These are phyloP conservation scores for Lasiurus borealis DNA, from an alignment of 2,113 vertebrate species.

Conservation along the genomic window DNA sequence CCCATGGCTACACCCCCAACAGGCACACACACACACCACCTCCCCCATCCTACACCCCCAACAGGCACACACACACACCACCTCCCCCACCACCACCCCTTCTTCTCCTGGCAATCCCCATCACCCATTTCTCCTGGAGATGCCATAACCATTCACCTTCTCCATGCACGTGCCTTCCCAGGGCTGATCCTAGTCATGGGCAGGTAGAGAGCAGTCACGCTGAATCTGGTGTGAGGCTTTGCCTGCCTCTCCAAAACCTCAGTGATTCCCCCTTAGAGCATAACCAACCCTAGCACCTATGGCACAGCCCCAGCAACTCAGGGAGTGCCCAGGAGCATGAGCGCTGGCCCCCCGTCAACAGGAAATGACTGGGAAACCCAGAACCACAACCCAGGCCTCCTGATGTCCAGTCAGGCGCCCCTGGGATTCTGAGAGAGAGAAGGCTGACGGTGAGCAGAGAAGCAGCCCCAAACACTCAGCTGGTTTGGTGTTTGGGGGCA, in stretches of 20 bases:
- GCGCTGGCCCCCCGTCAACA: fast-evolving
- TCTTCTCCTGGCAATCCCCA: neutral
- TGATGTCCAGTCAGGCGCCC: neutral
- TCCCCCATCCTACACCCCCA: neutral
- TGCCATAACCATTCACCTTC: neutral
- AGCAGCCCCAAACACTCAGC: neutral
- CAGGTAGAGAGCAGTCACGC: neutral
- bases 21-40: neutral
- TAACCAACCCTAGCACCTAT: neutral
- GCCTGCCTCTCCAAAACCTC: neutral
- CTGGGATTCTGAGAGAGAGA: neutral
- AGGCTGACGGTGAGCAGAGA: neutral
- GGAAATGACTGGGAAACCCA: neutral
- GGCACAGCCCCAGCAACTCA: neutral
- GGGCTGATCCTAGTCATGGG: neutral
- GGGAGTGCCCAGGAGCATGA: neutral
- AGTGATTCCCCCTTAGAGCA: neutral
- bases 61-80: neutral
- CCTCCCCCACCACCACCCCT: neutral
- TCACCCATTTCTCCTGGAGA: neutral
- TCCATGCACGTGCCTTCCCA: neutral
- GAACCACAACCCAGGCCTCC: neutral
- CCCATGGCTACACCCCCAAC: too few species aligned
- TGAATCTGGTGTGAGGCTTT: neutral
- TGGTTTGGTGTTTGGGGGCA: neutral